Percentiles rank a stretch among this genome's conserved stretches.
phyloP scores from a whole-genome alignment of 2,888 invertebrate species.

The Caenorhabditis sulstoni region DNA sequence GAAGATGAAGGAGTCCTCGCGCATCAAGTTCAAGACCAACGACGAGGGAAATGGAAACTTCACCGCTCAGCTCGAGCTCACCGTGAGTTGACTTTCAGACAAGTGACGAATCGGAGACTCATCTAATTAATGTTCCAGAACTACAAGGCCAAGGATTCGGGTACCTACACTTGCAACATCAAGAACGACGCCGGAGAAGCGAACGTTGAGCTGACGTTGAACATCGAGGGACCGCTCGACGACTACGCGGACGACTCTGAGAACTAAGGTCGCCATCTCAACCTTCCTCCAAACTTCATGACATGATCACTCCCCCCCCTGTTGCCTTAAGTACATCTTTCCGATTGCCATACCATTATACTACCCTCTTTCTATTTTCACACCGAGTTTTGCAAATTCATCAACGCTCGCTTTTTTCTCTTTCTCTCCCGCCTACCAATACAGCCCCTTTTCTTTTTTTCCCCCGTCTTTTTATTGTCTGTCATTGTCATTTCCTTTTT shows the following conservation, averaged over 20 bases:
- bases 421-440: neutral
- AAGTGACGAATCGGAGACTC: neutral
- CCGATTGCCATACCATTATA: slow-evolving; percentile 52
- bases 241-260: slow-evolving; percentile 80
- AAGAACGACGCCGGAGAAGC: slow-evolving; percentile 96
- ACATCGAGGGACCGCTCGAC: slow-evolving; percentile 88
- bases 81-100: slow-evolving; percentile 68
- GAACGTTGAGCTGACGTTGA: slow-evolving; percentile 96
- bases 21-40: slow-evolving; percentile 79
- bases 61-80: slow-evolving; percentile 74
- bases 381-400: slow-evolving; percentile 39
- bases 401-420: neutral
- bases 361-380: slow-evolving; percentile 47
- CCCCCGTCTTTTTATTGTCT: slow-evolving; percentile 7
- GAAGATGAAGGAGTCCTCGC: slow-evolving; percentile 81
- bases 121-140: slow-evolving; percentile 74
- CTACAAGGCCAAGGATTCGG: slow-evolving; percentile 83
- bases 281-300: slow-evolving; percentile 10
- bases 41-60: slow-evolving; percentile 56
- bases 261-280: slow-evolving; percentile 31
- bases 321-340: slow-evolving; percentile 47
- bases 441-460: neutral
- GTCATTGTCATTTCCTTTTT: slow-evolving; percentile 18
- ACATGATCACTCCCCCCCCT: slow-evolving; percentile 15
- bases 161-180: slow-evolving; percentile 97